Conservation (phyloP, 2,113 vertebrate genomes). For the Hippopotamus amphibius region DNA sequence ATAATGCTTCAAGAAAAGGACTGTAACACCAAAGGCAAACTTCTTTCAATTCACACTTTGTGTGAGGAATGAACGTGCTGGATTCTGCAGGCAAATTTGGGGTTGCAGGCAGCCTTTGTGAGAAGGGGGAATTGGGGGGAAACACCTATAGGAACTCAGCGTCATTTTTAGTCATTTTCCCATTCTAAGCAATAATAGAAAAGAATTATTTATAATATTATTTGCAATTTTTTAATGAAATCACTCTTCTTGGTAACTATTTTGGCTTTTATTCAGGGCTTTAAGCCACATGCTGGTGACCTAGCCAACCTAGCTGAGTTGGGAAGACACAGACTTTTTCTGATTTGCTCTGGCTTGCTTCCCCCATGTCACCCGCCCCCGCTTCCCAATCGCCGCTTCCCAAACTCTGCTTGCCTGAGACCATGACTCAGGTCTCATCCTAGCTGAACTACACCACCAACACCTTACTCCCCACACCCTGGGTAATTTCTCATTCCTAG, state of each 20-base stretch:
- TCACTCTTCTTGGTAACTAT: background rate
- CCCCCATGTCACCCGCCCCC: background rate
- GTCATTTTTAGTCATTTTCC: slow-evolving; percentile 24
- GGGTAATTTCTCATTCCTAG: background rate
- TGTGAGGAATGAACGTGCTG: background rate
- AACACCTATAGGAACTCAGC: background rate
- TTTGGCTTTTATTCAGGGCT: background rate
- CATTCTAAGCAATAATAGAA: background rate
- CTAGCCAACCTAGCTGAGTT: background rate
- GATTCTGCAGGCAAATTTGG: background rate
- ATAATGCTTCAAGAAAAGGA: background rate
- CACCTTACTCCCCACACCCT: background rate
- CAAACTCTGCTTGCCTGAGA: background rate
- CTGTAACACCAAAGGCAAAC: background rate
- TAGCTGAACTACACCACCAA: background rate
- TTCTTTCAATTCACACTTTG: background rate
- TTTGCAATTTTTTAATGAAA: background rate
- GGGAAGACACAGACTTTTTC: background rate
- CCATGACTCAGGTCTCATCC: background rate
- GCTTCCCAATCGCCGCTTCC: background rate
- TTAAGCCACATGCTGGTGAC: background rate
- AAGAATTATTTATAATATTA: background rate
- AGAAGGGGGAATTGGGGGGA: background rate
- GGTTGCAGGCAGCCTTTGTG: background rate
- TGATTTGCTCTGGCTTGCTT: background rate